Percentiles rank a stretch among this genome's conserved stretches.
Evolutionary conservation across 2,888 invertebrate genomes (phyloP).

Genomic region (Tenthredo livida): DNA sequence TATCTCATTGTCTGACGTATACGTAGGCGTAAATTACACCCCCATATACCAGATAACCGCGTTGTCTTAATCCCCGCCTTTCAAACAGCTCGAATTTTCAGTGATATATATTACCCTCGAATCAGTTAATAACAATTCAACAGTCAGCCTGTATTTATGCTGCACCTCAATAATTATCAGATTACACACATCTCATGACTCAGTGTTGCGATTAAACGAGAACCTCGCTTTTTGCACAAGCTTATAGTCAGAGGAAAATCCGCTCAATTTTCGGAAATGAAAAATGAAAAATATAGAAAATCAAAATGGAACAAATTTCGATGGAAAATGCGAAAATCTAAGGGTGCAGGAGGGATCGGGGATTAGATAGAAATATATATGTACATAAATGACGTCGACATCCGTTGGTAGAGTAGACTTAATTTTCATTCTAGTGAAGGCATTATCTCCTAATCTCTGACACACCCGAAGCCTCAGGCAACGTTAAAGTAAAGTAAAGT

Average conservation of each 20-base stretch:
- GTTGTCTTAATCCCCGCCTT: conserved; percentile 25
- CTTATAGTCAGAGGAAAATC: no score
- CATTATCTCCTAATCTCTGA: conserved; percentile 34
- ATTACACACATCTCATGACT: neutral
- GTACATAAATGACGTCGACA: neutral
- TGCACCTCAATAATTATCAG: neutral
- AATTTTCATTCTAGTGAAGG: conserved; percentile 6
- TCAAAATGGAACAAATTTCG: neutral
- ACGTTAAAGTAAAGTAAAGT: conserved; percentile 36
- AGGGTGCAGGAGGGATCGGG: neutral
- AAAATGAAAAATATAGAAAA: neutral
- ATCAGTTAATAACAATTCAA: neutral
- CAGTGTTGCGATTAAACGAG: neutral
- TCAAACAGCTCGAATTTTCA: conserved; percentile 1
- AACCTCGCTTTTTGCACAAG: no score
- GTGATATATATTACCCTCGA: conserved; percentile 15
- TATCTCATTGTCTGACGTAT: neutral
- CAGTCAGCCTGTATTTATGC: neutral
- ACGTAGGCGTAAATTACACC: neutral
- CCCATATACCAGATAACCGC: neutral
- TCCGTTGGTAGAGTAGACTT: conserved; percentile 21
- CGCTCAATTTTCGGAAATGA: neutral
- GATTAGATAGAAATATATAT: neutral
- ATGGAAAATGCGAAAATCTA: neutral
- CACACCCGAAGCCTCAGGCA: conserved; percentile 6